phyloP scores from a whole-genome alignment of 1,140 invertebrate species.

The Drosophila persimilis region DNA sequence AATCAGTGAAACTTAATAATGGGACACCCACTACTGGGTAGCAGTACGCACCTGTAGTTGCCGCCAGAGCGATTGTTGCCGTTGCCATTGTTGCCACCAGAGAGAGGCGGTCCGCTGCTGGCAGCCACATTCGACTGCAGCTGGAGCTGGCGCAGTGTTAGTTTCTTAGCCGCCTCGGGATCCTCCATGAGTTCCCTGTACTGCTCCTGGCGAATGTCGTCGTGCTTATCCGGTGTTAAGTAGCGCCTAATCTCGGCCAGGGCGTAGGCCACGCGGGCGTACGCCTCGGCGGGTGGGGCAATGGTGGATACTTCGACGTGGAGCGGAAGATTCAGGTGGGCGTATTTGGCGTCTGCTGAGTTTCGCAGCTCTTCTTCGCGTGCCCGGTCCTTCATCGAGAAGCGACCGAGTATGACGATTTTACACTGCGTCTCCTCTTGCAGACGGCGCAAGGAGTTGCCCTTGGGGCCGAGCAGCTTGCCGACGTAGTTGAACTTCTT shows the following conservation, averaged over 20 bases:
- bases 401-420: slow-evolving; percentile 96
- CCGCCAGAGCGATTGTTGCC: slow-evolving; percentile 63
- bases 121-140: slow-evolving; percentile 67
- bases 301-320: slow-evolving; percentile 96
- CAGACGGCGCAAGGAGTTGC: slow-evolving; percentile 94
- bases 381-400: slow-evolving; percentile 96
- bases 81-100: slow-evolving; percentile 55
- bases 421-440: slow-evolving; percentile 98
- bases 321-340: slow-evolving; percentile 95
- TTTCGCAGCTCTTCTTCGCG: slow-evolving; percentile 95
- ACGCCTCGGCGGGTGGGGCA: slow-evolving; percentile 95
- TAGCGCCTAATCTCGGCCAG: slow-evolving; percentile 90
- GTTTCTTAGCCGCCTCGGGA: slow-evolving; percentile 79
- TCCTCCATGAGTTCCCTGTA: slow-evolving; percentile 88
- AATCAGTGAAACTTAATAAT: not conserved
- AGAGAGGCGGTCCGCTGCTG: slow-evolving; percentile 26
- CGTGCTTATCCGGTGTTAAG: slow-evolving; percentile 89
- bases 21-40: not conserved
- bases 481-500: slow-evolving; percentile 98
- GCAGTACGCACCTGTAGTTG: slow-evolving; percentile 64
- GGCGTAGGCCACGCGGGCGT: slow-evolving; percentile 94
- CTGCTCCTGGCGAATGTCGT: slow-evolving; percentile 92
- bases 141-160: slow-evolving; percentile 74
- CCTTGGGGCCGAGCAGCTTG: slow-evolving; percentile 96
- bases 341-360: slow-evolving; percentile 95